These are phyloP conservation scores for Baronia brevicornis DNA, from an alignment of 2,888 invertebrate species.

Conservation along the genomic window DNA sequence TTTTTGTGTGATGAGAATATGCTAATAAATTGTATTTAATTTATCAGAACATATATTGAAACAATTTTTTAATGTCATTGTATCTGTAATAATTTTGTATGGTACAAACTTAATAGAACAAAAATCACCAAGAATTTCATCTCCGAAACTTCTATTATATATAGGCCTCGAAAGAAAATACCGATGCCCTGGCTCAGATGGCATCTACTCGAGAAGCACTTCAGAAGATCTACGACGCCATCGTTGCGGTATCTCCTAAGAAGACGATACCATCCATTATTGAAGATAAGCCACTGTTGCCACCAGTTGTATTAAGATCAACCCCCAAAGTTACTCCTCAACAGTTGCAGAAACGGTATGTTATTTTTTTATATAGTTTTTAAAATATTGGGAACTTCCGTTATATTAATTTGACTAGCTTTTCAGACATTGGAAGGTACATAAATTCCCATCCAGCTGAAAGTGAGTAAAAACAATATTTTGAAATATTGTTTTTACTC, in stretches of 20 bases:
- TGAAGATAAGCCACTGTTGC: slow-evolving; percentile 61
- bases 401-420: neutral
- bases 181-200: slow-evolving; percentile 78
- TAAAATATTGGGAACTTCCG: neutral
- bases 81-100: too few species aligned
- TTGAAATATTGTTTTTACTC: too few species aligned
- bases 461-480: too few species aligned
- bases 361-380: slow-evolving; percentile 9
- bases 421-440: neutral
- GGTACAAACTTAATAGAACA: too few species aligned
- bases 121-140: too few species aligned
- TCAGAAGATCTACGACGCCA: slow-evolving; percentile 77
- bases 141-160: neutral
- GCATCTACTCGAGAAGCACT: slow-evolving; percentile 76
- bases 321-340: slow-evolving; percentile 63
- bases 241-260: slow-evolving; percentile 76
- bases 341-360: slow-evolving; percentile 65
- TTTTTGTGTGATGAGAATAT: too few species aligned
- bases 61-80: too few species aligned
- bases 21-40: too few species aligned
- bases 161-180: slow-evolving; percentile 69
- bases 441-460: too few species aligned
- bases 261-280: slow-evolving; percentile 72
- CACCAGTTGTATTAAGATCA: slow-evolving; percentile 44
- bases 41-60: too few species aligned